Evolutionary conservation across 2,113 vertebrate species (phyloP).

Genomic region (Mormoops blainvillei): DNA sequence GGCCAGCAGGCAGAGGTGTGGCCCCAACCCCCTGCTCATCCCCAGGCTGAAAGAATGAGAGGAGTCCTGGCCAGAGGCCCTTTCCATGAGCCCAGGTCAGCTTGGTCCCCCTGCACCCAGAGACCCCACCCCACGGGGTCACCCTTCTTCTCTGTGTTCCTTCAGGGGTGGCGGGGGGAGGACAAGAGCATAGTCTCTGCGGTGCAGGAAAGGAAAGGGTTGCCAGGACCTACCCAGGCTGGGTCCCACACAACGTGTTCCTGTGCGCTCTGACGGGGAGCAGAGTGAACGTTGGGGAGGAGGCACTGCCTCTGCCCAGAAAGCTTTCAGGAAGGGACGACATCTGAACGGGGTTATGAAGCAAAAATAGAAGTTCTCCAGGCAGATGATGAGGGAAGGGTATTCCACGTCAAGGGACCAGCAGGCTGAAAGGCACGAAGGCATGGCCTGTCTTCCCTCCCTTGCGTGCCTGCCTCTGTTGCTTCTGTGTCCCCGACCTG

Average conservation of each 20-base stretch:
- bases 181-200: no score
- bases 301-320: background rate
- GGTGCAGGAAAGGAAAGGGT: accelerated
- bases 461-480: background rate
- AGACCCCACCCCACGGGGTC: accelerated
- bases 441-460: background rate
- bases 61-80: background rate
- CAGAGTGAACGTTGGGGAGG: accelerated
- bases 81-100: background rate
- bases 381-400: background rate
- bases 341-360: background rate
- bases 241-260: background rate
- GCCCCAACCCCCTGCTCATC: no score
- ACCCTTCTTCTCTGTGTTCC: background rate
- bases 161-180: background rate
- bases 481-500: background rate
- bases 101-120: background rate
- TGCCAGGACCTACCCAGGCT: background rate
- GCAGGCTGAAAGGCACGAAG: background rate
- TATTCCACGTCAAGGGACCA: background rate
- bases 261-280: background rate
- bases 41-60: background rate
- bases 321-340: background rate
- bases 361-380: background rate
- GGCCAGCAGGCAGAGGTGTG: background rate